phyloP scores from a whole-genome alignment of 1,140 invertebrate species.

The Ostrea denselamellosa region DNA sequence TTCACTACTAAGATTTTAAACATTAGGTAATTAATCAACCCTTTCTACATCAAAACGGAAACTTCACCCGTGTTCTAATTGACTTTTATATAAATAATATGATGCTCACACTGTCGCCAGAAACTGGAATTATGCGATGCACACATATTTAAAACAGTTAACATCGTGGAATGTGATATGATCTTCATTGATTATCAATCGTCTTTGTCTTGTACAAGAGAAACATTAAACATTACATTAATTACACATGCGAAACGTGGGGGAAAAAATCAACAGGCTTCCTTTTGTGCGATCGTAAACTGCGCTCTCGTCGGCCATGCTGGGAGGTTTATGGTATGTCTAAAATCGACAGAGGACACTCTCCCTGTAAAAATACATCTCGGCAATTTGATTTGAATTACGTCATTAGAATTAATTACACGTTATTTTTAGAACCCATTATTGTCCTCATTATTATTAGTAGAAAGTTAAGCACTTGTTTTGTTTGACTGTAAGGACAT shows the following conservation, averaged over 20 bases:
- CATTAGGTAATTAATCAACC: not conserved
- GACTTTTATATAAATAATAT: not conserved
- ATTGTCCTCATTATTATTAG: too few relatives aligned
- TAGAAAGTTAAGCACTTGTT: too few relatives aligned
- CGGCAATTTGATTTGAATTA: not conserved
- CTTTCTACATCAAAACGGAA: not conserved
- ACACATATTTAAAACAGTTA: not conserved
- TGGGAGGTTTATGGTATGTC: not conserved
- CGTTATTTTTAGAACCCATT: too few relatives aligned
- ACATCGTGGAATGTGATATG: not conserved
- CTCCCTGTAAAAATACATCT: not conserved
- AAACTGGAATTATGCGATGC: not conserved
- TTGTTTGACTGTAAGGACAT: too few relatives aligned
- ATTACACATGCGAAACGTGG: not conserved
- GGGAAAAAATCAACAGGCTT: not conserved
- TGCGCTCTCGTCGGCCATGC: not conserved
- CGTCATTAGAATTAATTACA: not conserved
- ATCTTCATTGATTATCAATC: conserved; percentile 23
- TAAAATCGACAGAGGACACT: not conserved
- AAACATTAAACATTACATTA: conserved; percentile 28
- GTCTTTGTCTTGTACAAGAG: conserved; percentile 30
- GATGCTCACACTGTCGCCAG: not conserved
- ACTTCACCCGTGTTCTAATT: not conserved
- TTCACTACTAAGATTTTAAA: not conserved
- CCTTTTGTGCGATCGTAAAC: not conserved